Evolutionary conservation across 2,888 invertebrate species (phyloP).

Genomic region (Philereme transversata): DNA sequence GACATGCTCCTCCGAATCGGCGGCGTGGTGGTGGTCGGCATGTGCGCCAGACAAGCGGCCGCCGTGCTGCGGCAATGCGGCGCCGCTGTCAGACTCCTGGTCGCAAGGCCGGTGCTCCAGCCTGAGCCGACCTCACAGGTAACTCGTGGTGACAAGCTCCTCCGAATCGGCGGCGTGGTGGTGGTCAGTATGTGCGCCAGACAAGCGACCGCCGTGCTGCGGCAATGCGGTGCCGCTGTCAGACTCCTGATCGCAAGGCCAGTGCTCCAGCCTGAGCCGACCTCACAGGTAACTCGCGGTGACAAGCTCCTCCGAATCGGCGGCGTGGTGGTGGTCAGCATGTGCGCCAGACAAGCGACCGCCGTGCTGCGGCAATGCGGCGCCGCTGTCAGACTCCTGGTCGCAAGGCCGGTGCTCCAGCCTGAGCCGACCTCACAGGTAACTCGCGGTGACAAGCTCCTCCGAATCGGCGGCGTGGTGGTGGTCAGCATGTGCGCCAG

Average conservation of each 20-base stretch:
- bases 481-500: constrained; percentile 96
- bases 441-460: constrained; percentile 93
- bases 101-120: constrained; percentile 87
- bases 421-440: constrained; percentile 25
- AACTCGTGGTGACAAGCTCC: too few species aligned
- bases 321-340: constrained; percentile 92
- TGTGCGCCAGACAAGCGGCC: constrained; percentile 96
- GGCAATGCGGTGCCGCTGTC: constrained; percentile 95
- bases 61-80: constrained; percentile 95
- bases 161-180: constrained; percentile 91
- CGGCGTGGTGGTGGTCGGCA: constrained; percentile 92
- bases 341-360: constrained; percentile 96
- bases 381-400: constrained; percentile 93
- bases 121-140: constrained; percentile 25
- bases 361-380: constrained; percentile 95
- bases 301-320: too few species aligned
- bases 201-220: constrained; percentile 93
- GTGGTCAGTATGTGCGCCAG: constrained; percentile 96
- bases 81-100: constrained; percentile 93
- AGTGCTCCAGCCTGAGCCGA: constrained; percentile 34
- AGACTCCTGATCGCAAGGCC: constrained; percentile 94
- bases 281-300: constrained; percentile 12
- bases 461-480: constrained; percentile 93
- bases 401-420: constrained; percentile 87
- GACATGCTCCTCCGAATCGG: constrained; percentile 97